A percentile compares a stretch with the other conserved stretches of the same genome.
Evolutionary conservation across 1,140 invertebrate species (phyloP).

Genomic region (Dreissena polymorpha): DNA sequence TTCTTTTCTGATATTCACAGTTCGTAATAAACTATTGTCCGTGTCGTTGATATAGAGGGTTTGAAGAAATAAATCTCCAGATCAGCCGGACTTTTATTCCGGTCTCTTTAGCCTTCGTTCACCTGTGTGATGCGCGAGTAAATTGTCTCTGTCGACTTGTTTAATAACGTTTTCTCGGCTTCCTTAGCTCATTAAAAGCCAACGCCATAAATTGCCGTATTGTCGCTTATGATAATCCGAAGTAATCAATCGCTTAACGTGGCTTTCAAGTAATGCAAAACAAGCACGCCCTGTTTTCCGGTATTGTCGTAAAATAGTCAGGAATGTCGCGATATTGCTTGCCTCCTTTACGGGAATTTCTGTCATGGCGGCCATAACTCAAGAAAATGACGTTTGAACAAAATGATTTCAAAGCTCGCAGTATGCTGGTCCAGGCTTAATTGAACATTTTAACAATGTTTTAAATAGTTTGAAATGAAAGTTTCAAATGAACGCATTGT

Average conservation of each 20-base stretch:
- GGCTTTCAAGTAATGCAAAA: constrained; percentile 11
- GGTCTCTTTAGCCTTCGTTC: too few relatives aligned
- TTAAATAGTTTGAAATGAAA: constrained; percentile 12
- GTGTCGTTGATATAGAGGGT: too few relatives aligned
- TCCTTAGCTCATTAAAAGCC: constrained; percentile 32
- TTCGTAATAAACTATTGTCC: too few relatives aligned
- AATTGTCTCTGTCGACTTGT: too few relatives aligned
- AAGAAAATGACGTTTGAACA: constrained; percentile 35
- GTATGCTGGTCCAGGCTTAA: background rate
- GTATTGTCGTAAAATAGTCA: background rate
- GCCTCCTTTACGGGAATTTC: background rate
- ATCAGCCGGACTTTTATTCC: too few relatives aligned
- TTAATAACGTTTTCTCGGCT: too few relatives aligned
- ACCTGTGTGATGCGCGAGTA: too few relatives aligned
- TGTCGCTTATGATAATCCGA: constrained; percentile 33
- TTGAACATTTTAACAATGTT: constrained; percentile 7
- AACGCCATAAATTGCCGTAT: constrained; percentile 45
- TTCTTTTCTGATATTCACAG: too few relatives aligned
- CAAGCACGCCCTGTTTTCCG: background rate
- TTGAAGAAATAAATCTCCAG: too few relatives aligned
- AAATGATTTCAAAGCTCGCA: constrained; percentile 1
- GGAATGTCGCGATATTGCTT: constrained; percentile 2
- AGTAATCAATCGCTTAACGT: constrained; percentile 26
- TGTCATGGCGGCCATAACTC: background rate
- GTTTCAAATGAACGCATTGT: background rate